These are phyloP conservation scores for Ceyx cyanopectus DNA, from an alignment of 2,113 vertebrate species.

Conservation along the genomic window DNA sequence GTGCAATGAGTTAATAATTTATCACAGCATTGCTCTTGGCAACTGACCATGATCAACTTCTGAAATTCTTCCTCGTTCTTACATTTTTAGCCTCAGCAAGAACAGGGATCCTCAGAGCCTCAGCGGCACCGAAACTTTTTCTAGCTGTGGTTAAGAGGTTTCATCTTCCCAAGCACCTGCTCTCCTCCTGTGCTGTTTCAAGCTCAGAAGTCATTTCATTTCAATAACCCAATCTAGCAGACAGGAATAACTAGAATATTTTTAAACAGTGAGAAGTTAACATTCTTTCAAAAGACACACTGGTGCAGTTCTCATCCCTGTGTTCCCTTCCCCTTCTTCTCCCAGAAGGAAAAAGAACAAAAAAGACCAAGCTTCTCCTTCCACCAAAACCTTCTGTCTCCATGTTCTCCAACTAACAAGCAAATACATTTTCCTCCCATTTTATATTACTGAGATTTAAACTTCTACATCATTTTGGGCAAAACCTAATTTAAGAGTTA, in stretches of 20 bases:
- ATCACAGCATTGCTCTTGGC: slow-evolving; percentile 44
- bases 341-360: background rate
- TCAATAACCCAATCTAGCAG: slow-evolving; percentile 20
- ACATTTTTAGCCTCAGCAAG: background rate
- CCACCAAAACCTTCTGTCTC: background rate
- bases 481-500: background rate
- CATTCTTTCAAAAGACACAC: background rate
- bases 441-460: accelerated
- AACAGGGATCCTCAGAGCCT: background rate
- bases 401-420: background rate
- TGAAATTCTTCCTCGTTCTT: slow-evolving; percentile 39
- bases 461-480: background rate
- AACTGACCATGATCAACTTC: slow-evolving; percentile 44
- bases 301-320: background rate
- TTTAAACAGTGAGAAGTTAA: slow-evolving; percentile 24
- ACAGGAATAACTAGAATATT: slow-evolving; percentile 24
- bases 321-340: background rate
- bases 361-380: background rate
- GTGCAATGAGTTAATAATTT: slow-evolving; percentile 71
- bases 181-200: slow-evolving; percentile 4
- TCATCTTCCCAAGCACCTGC: slow-evolving; percentile 18
- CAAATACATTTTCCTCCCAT: background rate
- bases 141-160: background rate
- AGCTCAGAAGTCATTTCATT: background rate
- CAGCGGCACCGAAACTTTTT: background rate